Conservation (phyloP, 2,113 vertebrate species). For the Phyllopteryx taeniolatus region DNA sequence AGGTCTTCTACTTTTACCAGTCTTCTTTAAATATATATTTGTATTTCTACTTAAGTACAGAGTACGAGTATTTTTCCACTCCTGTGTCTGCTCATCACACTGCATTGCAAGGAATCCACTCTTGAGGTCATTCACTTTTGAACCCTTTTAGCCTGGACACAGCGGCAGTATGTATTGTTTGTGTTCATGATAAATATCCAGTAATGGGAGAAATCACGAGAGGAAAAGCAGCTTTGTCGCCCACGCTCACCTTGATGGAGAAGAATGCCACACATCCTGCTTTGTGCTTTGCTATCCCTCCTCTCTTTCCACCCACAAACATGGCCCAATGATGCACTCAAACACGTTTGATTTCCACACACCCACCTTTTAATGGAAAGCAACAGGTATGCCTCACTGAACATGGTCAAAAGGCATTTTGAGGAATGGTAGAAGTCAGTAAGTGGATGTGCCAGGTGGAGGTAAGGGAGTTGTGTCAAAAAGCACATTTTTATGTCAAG, state of each 20-base stretch:
- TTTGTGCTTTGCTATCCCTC: conserved; percentile 15
- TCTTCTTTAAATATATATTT: too few species aligned
- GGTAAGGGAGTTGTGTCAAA: not conserved
- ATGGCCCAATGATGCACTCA: conserved; percentile 27
- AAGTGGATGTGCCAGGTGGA: conserved; percentile 24
- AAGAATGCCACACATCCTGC: not conserved
- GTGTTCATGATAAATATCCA: not conserved
- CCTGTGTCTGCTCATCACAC: not conserved
- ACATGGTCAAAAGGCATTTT: conserved; percentile 23
- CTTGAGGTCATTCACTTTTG: not conserved
- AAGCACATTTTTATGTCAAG: not conserved
- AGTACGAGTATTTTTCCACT: not conserved
- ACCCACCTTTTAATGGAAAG: conserved; percentile 18
- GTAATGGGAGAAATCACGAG: conserved; percentile 4
- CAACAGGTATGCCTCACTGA: conserved; percentile 33
- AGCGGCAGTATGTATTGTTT: not conserved
- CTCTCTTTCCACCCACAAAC: conserved; percentile 28
- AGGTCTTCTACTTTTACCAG: too few species aligned
- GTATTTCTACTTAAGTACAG: too few species aligned
- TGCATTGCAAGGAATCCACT: not conserved
- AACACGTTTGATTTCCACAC: conserved; percentile 20
- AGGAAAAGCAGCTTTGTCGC: conserved; percentile 5
- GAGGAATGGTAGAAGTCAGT: conserved; percentile 5
- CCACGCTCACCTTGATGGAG: conserved; percentile 13
- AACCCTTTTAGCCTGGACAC: not conserved